Evolutionary conservation across 2,888 invertebrate species (phyloP).

Genomic region (Metalampra italica): DNA sequence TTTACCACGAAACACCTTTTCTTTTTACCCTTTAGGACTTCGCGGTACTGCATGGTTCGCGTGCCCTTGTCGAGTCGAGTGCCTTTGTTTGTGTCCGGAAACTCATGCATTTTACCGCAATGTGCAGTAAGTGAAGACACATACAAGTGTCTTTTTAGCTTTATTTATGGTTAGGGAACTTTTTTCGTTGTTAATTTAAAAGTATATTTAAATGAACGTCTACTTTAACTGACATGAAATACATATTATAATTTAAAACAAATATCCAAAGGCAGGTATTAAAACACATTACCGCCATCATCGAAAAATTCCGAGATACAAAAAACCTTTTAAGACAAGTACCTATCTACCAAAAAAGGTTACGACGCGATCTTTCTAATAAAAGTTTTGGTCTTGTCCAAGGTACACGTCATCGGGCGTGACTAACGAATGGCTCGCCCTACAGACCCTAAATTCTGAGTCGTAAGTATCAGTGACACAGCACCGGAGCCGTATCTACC

Average conservation of each 20-base stretch:
- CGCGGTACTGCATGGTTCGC: slow-evolving; percentile 60
- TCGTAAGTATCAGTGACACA: slow-evolving; percentile 74
- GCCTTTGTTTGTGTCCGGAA: slow-evolving; percentile 65
- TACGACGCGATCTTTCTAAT: slow-evolving; percentile 68
- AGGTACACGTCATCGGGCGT: slow-evolving; percentile 78
- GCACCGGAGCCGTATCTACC: slow-evolving; percentile 53
- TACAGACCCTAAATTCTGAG: slow-evolving; percentile 77
- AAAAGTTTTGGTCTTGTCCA: slow-evolving; percentile 78
- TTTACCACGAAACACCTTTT: slow-evolving; percentile 70
- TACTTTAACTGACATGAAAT: slow-evolving; percentile 3
- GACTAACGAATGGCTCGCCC: slow-evolving; percentile 79
- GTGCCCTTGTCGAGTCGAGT: slow-evolving; percentile 49
- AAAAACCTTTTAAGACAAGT: slow-evolving; percentile 65
- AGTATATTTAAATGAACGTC: slow-evolving; percentile 9
- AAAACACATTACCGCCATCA: slow-evolving; percentile 8
- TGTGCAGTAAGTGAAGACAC: slow-evolving; percentile 56
- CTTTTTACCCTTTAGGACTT: slow-evolving; percentile 67
- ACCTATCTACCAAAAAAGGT: slow-evolving; percentile 44
- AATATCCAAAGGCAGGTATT: slow-evolving; percentile 5
- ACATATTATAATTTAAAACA: slow-evolving; percentile 8
- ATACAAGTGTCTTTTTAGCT: slow-evolving; percentile 53
- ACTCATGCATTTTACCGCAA: slow-evolving; percentile 67
- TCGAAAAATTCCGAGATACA: slow-evolving; percentile 22
- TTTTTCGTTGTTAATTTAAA: slow-evolving; percentile 16
- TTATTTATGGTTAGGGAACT: slow-evolving; percentile 37